Base-by-base conservation (phyloP, 2,797 vertebrate genomes). In the Pseudotriccus pelzelni region DNA sequence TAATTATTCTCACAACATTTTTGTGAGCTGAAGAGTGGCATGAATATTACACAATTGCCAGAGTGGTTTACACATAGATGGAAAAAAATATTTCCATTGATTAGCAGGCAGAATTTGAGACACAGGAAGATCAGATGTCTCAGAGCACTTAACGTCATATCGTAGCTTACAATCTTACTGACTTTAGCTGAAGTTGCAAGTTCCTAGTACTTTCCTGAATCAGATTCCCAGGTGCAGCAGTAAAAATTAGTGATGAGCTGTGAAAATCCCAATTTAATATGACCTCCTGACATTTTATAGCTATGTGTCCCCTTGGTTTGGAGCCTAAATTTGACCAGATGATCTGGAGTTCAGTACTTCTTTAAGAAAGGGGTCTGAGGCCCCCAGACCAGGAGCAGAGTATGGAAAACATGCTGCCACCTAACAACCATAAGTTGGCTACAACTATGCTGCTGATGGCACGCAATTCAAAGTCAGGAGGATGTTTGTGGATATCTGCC, bases 1-100 rank as follows among this genome's bases (percentile, higher is more conserved):
- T 79, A 46, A 87, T 80, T 86, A 30, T 77, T 88, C 92, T 87
- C 36, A 90, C 27, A 37, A 25, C 5, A 27, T 34, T 36, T 64
- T 69, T 82, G 13, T 69, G 23, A 84, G 20, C 10, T 41, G 39
- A 75, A 66, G 20, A 47, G 11, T 19, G 13, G 7, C 0, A 2
- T 43, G 37, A 58, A n/a, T 50, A 43, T n/a, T 62, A 39, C 44
- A 53, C 41, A 75, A 36, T 43, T 75, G 19, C 15, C 17, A 53
- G 34, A 46, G 20, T 60, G 16, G 30, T 66, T n/a, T 58, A 87
- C 28, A n/a, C 12, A 17, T 46, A 34, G 5, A 6, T 50, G 28
- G 78, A 84, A 93, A 36, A 9, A 89, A 64, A 24, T 41, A 36
- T 87, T 88, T 58, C 77, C 47, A 50, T 20, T n/a, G 43, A 76